Percentiles rank a stretch among this genome's conserved stretches.
Conservation (phyloP, 1,140 invertebrate species). For the Sminthurides bifidus region DNA sequence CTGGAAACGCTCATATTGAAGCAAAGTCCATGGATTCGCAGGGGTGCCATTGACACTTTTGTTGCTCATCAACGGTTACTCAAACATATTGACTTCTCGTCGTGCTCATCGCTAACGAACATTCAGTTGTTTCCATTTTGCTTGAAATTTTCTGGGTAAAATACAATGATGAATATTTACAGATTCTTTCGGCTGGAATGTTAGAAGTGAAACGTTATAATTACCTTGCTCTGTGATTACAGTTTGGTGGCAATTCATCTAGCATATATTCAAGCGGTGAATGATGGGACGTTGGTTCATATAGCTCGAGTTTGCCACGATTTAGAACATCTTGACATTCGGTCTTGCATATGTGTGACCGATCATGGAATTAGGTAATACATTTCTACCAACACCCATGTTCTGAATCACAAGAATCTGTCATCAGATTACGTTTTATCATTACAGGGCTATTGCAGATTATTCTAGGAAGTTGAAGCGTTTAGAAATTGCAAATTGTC, state of each 20-base stretch:
- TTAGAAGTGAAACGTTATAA: no score
- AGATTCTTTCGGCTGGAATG: no score
- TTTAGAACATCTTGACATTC: conserved; percentile 8
- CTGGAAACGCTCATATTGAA: conserved; percentile 1
- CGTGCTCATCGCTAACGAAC: conserved; percentile 4
- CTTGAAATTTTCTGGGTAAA: conserved; percentile 9
- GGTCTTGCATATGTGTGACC: conserved; percentile 7
- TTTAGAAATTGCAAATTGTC: conserved; percentile 1
- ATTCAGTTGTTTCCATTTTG: conserved; percentile 5
- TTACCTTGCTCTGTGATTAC: no score
- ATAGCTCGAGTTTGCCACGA: conserved; percentile 5
- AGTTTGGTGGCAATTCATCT: conserved; percentile 8
- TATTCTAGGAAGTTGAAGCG: neutral
- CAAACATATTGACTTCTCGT: conserved; percentile 9
- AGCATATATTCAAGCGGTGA: conserved; percentile 6
- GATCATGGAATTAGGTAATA: conserved; percentile 12
- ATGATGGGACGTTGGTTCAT: conserved; percentile 9
- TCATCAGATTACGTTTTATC: neutral
- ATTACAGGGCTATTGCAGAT: neutral
- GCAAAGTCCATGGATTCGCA: conserved; percentile 6
- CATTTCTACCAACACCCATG: neutral
- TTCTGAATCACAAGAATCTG: no score
- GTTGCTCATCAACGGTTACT: conserved; percentile 9
- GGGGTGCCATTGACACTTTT: conserved; percentile 14
- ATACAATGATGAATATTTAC: neutral